phyloP scores from a whole-genome alignment of 2,113 vertebrate species.

The Hiodon alosoides region DNA sequence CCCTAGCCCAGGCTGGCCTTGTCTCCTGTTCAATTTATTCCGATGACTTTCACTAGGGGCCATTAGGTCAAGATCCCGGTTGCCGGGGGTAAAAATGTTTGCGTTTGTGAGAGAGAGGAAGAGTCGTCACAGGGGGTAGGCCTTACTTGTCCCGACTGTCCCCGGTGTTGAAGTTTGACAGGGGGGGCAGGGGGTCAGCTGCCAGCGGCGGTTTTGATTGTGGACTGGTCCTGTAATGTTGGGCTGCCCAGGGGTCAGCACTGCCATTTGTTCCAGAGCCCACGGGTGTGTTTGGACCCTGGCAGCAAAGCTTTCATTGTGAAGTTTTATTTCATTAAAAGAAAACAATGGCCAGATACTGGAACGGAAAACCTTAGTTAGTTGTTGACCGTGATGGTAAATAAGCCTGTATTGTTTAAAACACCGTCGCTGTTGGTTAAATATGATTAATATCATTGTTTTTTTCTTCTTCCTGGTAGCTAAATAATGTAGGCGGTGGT shows the following conservation, averaged over 20 bases:
- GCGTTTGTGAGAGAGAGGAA: background rate
- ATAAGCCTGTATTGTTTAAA: too few relatives aligned
- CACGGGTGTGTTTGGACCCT: constrained; percentile 33
- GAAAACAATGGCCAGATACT: too few relatives aligned
- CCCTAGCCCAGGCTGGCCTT: constrained; percentile 5
- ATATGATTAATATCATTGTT: too few relatives aligned
- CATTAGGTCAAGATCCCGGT: constrained; percentile 56
- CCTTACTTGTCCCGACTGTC: constrained; percentile 47
- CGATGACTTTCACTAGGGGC: constrained; percentile 50
- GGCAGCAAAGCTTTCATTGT: too few relatives aligned
- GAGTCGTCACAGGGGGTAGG: constrained; percentile 23
- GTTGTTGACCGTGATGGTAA: too few relatives aligned
- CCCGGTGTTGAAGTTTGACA: constrained; percentile 34
- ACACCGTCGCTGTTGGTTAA: too few relatives aligned
- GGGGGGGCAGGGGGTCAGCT: constrained; percentile 58
- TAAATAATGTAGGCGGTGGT: too few relatives aligned
- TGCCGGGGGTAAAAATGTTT: constrained; percentile 48
- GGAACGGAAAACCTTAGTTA: too few relatives aligned
- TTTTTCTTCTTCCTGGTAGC: too few relatives aligned
- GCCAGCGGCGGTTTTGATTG: constrained; percentile 65
- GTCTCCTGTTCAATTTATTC: constrained; percentile 55
- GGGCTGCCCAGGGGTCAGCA: constrained; percentile 53
- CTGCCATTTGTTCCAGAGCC: constrained; percentile 64
- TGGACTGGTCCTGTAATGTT: constrained; percentile 63
- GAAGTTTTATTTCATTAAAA: too few relatives aligned